Evolutionary conservation across 2,888 invertebrate species (phyloP).

Genomic region (Microplitis manilae): DNA sequence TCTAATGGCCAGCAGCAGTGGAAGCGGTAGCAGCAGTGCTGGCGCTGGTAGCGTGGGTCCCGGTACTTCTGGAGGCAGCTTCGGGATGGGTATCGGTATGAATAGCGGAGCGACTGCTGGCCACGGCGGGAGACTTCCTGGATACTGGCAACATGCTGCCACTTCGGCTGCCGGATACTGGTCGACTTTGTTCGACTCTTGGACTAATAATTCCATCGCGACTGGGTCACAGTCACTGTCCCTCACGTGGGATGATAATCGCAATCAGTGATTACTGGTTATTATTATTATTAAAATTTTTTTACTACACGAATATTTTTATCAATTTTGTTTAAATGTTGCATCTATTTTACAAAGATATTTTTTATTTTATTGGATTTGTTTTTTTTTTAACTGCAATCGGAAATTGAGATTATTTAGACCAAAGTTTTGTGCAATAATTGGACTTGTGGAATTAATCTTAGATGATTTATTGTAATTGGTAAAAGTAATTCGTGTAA

Average conservation of each 20-base stretch:
- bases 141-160: constrained; percentile 68
- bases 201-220: constrained; percentile 66
- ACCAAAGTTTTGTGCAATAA: constrained; percentile 41
- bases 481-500: background rate
- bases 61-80: constrained; percentile 48
- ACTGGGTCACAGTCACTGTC: constrained; percentile 62
- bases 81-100: constrained; percentile 57
- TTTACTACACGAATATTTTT: constrained; percentile 16
- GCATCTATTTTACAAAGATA: background rate
- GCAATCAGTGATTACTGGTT: constrained; percentile 54
- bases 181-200: constrained; percentile 68
- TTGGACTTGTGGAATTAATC: background rate
- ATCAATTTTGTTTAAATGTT: background rate
- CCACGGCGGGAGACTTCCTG: constrained; percentile 61
- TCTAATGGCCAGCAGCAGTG: constrained; percentile 24
- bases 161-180: constrained; percentile 66
- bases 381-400: background rate
- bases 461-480: background rate
- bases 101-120: constrained; percentile 49
- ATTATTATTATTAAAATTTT: background rate
- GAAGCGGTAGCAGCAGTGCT: constrained; percentile 48
- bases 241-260: constrained; percentile 63
- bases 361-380: constrained; percentile 3
- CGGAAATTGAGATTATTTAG: constrained; percentile 22
- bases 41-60: constrained; percentile 36